These are phyloP conservation scores for Phymastichus coffea DNA, from an alignment of 1,140 invertebrate genomes.

Conservation along the genomic window DNA sequence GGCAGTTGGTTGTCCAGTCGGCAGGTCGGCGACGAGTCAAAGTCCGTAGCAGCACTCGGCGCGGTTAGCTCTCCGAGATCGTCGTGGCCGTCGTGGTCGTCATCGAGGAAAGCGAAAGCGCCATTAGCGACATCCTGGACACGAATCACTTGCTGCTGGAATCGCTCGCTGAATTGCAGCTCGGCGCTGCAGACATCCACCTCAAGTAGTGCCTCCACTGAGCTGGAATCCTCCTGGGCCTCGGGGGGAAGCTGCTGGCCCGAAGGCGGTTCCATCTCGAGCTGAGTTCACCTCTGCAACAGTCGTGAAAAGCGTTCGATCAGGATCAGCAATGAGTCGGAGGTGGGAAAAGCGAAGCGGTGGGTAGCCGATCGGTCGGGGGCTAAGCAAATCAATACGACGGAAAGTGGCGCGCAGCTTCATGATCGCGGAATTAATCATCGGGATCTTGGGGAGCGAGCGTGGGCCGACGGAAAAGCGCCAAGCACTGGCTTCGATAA, in stretches of 20 bases:
- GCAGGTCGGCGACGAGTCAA: not conserved
- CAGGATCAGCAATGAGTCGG: not conserved
- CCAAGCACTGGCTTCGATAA: no score
- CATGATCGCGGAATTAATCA: no score
- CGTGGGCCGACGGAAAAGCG: no score
- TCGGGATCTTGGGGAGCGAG: no score
- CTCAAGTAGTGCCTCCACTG: slow-evolving; percentile 26
- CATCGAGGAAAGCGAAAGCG: slow-evolving; percentile 10
- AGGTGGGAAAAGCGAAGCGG: not conserved
- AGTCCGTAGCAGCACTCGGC: not conserved
- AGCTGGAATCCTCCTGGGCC: slow-evolving; percentile 45
- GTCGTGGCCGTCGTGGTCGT: not conserved
- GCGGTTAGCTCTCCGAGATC: not conserved
- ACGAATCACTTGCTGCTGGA: not conserved
- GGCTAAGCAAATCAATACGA: no score
- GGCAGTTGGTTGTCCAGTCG: not conserved
- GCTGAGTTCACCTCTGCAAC: slow-evolving; percentile 35
- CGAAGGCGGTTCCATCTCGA: slow-evolving; percentile 50
- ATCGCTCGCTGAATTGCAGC: not conserved
- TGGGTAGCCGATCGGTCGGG: no score
- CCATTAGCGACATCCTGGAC: not conserved
- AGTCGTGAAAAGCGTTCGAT: not conserved
- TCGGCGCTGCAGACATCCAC: not conserved
- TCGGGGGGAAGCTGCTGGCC: slow-evolving; percentile 32
- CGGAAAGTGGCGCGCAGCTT: no score